phyloP scores from a whole-genome alignment of 2,888 invertebrate genomes.

The Plagodis dolabraria region DNA sequence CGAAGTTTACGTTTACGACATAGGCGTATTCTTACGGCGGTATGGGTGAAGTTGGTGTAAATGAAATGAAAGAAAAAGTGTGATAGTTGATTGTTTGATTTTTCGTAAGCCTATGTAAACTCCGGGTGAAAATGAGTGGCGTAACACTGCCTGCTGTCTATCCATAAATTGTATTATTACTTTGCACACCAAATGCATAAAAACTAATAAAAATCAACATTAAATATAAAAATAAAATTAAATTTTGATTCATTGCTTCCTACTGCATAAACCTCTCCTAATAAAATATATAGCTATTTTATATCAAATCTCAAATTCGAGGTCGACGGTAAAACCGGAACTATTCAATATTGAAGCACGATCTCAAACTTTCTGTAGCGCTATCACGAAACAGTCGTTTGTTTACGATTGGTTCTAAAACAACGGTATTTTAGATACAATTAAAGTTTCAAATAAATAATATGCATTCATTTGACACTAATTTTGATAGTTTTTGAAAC shows the following conservation, averaged over 20 bases:
- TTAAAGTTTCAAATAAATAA: no score
- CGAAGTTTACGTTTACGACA: constrained; percentile 76
- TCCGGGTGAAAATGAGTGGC: constrained; percentile 55
- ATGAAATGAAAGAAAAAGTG: constrained; percentile 83
- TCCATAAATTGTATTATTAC: neutral
- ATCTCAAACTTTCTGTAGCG: constrained; percentile 63
- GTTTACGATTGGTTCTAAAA: constrained; percentile 6
- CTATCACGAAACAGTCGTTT: constrained; percentile 34
- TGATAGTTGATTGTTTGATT: constrained; percentile 68
- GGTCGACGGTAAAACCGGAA: constrained; percentile 73
- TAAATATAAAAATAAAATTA: constrained; percentile 21
- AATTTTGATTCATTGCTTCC: constrained; percentile 53
- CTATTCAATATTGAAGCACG: constrained; percentile 46
- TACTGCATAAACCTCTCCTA: constrained; percentile 67
- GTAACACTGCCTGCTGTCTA: constrained; percentile 35
- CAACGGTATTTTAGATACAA: no score
- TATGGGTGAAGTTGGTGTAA: constrained; percentile 66
- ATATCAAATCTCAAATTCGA: constrained; percentile 60
- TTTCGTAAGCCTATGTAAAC: constrained; percentile 62
- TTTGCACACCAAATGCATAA: constrained; percentile 1
- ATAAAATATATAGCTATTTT: constrained; percentile 77
- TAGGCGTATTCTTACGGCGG: constrained; percentile 61
- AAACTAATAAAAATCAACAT: constrained; percentile 2
- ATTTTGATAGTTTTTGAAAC: no score
- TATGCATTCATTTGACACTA: no score